Base-by-base conservation (phyloP, 2,888 invertebrate species). In the Cantharis lateralis region DNA sequence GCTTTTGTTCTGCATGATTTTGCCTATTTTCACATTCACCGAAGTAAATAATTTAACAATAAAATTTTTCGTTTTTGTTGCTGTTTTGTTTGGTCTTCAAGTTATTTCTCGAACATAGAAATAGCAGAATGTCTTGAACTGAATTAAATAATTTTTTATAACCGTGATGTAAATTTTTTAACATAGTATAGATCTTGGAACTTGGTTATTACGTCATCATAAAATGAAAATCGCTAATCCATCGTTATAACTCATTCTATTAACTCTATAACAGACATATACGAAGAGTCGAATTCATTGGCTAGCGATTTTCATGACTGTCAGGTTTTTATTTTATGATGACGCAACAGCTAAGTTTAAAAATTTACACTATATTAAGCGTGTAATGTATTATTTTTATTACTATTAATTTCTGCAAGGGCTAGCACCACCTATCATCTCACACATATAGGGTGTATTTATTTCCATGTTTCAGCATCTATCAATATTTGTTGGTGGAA, bases 361-460 rank as follows among this genome's bases (percentile, higher is more conserved):
- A 28, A 11, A 28, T 11, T 10, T 28, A 28, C 10, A 28, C 26
- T 28, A 11, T 28, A n/a, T 48, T 48, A 48, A 48, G n/a, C 48
- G 48, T 48, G 48, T 48, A 48, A 48, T n/a, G 66, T 20, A 66
- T 74, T 63, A 70, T 68, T 16, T 72, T 28, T 28, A 28, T 28
- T 28, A 28, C 10, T 28, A 28, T 28, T 28, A 10, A 76, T 76
- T 78, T 72, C 79, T 61, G 77, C 82, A 83, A 82, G 84, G 84
- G 82, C 81, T 80, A 77, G 78, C 80, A 81, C 61, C 78, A 73
- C 69, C 75, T 64, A 83, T 86, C 85, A 84, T 85, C 84, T 84
- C 83, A 87, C 88, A 88, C 87, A 87, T 88, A 87, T 87, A 86
- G 87, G 87, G 87, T 87, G 84, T 87, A 85, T 85, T 80, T 87